These are phyloP conservation scores for Chiloscyllium punctatum DNA, from an alignment of 2,797 vertebrate species.

Conservation along the genomic window DNA sequence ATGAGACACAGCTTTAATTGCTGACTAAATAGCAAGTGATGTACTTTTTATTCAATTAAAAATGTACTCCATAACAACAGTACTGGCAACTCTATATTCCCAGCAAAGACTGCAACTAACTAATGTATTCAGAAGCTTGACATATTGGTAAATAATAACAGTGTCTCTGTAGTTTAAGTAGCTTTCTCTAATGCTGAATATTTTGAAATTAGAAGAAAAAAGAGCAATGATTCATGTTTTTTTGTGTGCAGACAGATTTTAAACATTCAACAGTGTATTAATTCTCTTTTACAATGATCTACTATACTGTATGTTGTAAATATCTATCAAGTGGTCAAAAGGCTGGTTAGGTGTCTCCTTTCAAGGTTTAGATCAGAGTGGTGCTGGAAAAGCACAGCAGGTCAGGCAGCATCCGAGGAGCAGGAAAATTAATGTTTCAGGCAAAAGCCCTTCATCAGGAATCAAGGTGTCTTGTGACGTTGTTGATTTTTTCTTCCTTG, in stretches of 20 bases:
- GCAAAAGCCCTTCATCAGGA: too few relatives aligned
- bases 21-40: not conserved
- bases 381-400: too few relatives aligned
- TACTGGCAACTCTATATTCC: not conserved
- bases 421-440: too few relatives aligned
- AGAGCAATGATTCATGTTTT: not conserved
- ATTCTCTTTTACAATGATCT: slow-evolving; percentile 2
- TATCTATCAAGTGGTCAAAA: not conserved
- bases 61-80: not conserved
- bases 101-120: not conserved
- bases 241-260: not conserved
- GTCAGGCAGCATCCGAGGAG: too few relatives aligned
- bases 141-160: slow-evolving; percentile 7
- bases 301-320: not conserved
- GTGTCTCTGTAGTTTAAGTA: not conserved
- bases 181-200: not conserved
- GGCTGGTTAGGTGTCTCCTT: not conserved
- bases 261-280: not conserved
- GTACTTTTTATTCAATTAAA: not conserved
- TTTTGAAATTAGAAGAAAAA: not conserved
- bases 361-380: too few relatives aligned
- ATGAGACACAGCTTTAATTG: not conserved
- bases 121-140: not conserved
- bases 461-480: not conserved
- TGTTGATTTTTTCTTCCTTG: not conserved